Evolutionary conservation across 2,113 vertebrate species (phyloP).

Genomic region (Cyprinodon tularosa): DNA sequence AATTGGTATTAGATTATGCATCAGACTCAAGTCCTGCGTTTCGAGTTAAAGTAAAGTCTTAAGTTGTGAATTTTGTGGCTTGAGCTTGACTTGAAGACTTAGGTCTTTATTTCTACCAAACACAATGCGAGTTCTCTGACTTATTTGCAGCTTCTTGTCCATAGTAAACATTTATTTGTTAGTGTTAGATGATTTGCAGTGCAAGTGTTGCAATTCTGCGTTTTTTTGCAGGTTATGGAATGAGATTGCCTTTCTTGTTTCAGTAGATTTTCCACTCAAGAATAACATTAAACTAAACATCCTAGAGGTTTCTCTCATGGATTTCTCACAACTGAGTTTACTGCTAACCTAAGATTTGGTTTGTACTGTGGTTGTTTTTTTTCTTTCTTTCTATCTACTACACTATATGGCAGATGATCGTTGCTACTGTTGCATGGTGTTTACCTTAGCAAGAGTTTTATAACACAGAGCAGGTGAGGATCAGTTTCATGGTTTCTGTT

Average conservation of each 20-base stretch:
- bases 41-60: neutral
- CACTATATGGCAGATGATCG: neutral
- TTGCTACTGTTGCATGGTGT: neutral
- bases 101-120: neutral
- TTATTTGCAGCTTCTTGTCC: neutral
- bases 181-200: neutral
- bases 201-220: neutral
- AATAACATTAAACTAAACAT: neutral
- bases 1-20: too few relatives aligned
- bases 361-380: neutral
- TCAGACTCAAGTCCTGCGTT: too few relatives aligned
- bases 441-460: neutral
- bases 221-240: neutral
- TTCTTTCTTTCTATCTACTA: neutral
- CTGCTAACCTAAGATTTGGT: neutral
- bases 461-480: neutral
- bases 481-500: neutral
- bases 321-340: neutral
- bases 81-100: too few relatives aligned
- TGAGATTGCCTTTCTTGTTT: neutral
- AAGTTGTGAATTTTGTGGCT: too few relatives aligned
- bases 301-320: neutral
- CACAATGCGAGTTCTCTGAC: neutral
- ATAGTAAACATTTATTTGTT: neutral
- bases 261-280: neutral